A percentile compares a stretch with the other conserved stretches of the same genome.
phyloP scores from a whole-genome alignment of 2,113 vertebrate genomes.

The Physeter macrocephalus region DNA sequence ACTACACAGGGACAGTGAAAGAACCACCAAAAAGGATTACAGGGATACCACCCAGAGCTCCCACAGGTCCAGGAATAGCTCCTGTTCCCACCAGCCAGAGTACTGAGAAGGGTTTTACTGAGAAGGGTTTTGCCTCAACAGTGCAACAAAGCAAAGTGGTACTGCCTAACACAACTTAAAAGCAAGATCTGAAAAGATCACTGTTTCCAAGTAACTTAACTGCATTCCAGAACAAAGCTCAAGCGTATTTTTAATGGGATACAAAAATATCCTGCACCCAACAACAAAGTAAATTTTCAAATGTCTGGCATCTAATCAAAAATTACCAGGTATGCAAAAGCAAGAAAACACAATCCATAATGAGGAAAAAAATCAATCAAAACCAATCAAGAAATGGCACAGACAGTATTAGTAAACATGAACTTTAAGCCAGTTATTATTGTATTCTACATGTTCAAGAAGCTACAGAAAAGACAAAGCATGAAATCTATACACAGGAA shows the following conservation, averaged over 20 bases:
- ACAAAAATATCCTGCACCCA: constrained; percentile 10
- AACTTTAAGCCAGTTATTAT: not conserved
- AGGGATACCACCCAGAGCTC: not conserved
- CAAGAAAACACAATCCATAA: constrained; percentile 2
- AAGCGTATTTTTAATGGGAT: constrained; percentile 12
- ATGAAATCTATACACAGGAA: not conserved
- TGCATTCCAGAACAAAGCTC: constrained; percentile 31
- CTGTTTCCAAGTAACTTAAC: constrained; percentile 2
- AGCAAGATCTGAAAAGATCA: constrained; percentile 10
- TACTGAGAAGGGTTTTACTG: constrained; percentile 24
- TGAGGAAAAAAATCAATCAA: not conserved
- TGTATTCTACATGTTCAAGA: not conserved
- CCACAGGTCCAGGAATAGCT: not conserved
- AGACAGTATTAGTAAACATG: not conserved
- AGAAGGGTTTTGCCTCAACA: constrained; percentile 1
- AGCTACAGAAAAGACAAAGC: not conserved
- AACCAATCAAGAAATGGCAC: not conserved
- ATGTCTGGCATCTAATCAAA: constrained; percentile 27
- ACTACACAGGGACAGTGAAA: not conserved
- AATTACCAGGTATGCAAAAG: constrained; percentile 6
- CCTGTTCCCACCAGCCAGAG: not conserved
- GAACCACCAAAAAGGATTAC: not conserved
- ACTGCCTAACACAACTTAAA: constrained; percentile 30
- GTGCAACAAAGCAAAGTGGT: not conserved
- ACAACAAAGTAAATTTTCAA: constrained; percentile 31